A percentile compares a stretch with the other conserved stretches of the same genome.
Conservation (phyloP, 2,797 vertebrate species). For the Pampus argenteus region DNA sequence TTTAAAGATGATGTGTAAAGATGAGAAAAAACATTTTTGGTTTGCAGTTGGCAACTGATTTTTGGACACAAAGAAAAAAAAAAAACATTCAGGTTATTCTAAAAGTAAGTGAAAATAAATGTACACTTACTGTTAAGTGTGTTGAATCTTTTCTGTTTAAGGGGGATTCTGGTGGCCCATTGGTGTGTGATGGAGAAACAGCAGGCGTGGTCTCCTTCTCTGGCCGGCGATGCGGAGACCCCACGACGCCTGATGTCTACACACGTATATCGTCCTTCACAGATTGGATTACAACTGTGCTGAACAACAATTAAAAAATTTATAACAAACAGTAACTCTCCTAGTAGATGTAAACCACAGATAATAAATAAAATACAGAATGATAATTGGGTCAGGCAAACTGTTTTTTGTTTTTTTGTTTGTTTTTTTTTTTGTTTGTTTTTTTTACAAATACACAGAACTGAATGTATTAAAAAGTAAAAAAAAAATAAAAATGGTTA, state of each 20-base stretch:
- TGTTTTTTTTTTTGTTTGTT: too few species aligned
- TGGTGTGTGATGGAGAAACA: conserved; percentile 78
- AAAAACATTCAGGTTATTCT: background rate
- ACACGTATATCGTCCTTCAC: conserved; percentile 74
- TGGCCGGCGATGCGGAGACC: conserved; percentile 78
- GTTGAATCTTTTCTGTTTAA: conserved; percentile 37
- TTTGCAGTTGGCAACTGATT: background rate
- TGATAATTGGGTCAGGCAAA: background rate
- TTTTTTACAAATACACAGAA: too few species aligned
- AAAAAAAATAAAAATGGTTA: background rate
- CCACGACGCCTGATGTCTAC: conserved; percentile 83
- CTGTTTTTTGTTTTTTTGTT: too few species aligned
- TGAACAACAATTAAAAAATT: conserved; percentile 49
- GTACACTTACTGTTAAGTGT: background rate
- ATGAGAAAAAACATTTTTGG: background rate
- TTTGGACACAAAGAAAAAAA: background rate
- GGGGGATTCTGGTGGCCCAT: conserved; percentile 86
- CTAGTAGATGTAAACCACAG: too few species aligned
- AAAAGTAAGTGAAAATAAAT: too few species aligned
- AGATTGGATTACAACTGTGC: conserved; percentile 76
- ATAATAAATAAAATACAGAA: too few species aligned
- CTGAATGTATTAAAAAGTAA: conserved; percentile 3
- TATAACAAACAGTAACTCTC: background rate
- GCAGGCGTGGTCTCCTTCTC: conserved; percentile 85
- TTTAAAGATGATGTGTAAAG: background rate